Base-by-base conservation (phyloP, 2,113 vertebrate species). In the Illadopsis cleaveri region DNA sequence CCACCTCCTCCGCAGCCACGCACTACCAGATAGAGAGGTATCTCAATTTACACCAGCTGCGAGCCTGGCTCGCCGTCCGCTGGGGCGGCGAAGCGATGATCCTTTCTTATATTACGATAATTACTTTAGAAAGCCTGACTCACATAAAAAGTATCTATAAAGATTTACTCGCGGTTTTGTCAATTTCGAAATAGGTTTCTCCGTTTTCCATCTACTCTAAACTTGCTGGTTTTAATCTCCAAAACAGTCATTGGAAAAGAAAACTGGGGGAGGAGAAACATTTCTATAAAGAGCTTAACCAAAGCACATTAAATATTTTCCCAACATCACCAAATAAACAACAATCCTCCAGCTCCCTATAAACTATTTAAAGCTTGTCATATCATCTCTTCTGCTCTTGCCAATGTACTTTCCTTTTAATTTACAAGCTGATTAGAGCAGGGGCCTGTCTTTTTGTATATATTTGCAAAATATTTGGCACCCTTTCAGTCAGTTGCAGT, bases 241-340 rank as follows among this genome's bases (percentile, higher is more conserved):
- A 65, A 77, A 91, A 71, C 78, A 96, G 93, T 90, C 84, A 54
- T 68, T 93, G 89, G 88, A 87, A 93, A 94, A 83, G 53, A 84
- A 72, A 64, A 79, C 79, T 23, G 94, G 84, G 76, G 93, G 94
- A 94, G 87, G 95, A 96, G 90, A 93, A 87, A 42, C 70, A 83
- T 92, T 89, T 93, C 96, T 88, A 95, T 95, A 92, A 94, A 93
- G 95, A 91, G 92, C 92, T 92, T 92, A 82, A 94, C 86, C 86
- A 92, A 96, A 93, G 83, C 94, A 95, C 86, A 95, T 82, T 92
- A 96, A 96, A 92, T 96, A 97, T 97, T 96, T 96, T 96, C 96
- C 96, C 96, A 97, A 96, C 96, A 94, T 96, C 94, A 93, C 96
- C 94, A 96, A 96, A 97, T 96, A 97, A 96, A 96, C 94, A 96